Percentiles rank a stretch among this genome's conserved stretches.
Evolutionary conservation across 2,888 invertebrate species (phyloP).

Genomic region (Azorinus chamasolen): DNA sequence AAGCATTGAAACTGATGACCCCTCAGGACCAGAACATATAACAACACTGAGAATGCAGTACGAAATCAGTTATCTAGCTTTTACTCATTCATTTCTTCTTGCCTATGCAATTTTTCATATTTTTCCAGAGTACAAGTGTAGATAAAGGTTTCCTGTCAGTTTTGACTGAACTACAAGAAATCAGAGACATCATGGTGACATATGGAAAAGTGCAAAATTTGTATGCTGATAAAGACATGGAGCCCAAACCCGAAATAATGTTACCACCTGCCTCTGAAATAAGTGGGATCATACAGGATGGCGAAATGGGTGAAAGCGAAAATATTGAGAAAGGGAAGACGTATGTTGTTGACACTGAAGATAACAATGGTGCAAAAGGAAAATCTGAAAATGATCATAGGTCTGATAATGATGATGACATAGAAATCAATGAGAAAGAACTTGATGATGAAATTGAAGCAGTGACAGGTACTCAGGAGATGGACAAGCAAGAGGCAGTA

Average conservation of each 20-base stretch:
- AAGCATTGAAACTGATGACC: too few relatives aligned
- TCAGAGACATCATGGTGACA: constrained; percentile 54
- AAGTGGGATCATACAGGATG: constrained; percentile 8
- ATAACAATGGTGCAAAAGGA: not conserved
- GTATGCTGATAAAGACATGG: constrained; percentile 41
- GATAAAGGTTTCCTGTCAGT: constrained; percentile 62
- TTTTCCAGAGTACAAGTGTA: constrained; percentile 66
- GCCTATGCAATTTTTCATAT: too few relatives aligned
- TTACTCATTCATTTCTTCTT: too few relatives aligned
- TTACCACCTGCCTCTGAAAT: constrained; percentile 13
- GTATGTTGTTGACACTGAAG: constrained; percentile 38
- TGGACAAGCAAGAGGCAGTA: constrained; percentile 37
- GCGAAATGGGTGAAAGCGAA: constrained; percentile 15
- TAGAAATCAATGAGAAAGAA: constrained; percentile 44
- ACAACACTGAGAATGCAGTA: too few relatives aligned
- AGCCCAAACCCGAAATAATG: constrained; percentile 21
- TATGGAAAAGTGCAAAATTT: constrained; percentile 65
- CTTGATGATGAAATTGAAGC: constrained; percentile 50
- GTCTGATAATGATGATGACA: constrained; percentile 9
- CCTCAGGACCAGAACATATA: too few relatives aligned
- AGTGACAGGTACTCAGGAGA: constrained; percentile 35
- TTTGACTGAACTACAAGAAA: constrained; percentile 48
- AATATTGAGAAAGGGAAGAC: constrained; percentile 51
- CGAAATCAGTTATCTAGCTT: too few relatives aligned
- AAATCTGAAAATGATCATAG: not conserved